These are phyloP conservation scores for Malthinus seriepunctatus DNA, from an alignment of 2,888 invertebrate species.

Conservation along the genomic window DNA sequence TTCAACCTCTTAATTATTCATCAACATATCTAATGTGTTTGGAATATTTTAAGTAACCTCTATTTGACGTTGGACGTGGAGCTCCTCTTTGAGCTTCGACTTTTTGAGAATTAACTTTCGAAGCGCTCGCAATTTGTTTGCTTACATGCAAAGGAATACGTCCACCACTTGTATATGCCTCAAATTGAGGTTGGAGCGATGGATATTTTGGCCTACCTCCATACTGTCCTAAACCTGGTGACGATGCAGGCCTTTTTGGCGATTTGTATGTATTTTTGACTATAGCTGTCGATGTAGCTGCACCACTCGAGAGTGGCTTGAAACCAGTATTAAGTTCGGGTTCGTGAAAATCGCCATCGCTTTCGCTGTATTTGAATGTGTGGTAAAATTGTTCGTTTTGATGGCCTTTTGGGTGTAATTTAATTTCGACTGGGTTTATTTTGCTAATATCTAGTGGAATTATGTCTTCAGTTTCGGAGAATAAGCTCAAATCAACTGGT, in stretches of 20 bases:
- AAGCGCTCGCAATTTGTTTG: conserved; percentile 7
- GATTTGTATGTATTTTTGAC: conserved; percentile 40
- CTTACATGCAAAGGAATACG: conserved; percentile 1
- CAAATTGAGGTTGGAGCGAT: conserved; percentile 9
- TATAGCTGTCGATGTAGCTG: neutral
- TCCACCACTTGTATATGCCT: neutral
- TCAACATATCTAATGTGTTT: conserved; percentile 30
- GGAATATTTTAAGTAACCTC: conserved; percentile 39
- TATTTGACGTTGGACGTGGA: conserved; percentile 33
- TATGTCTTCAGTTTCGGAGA: conserved; percentile 37
- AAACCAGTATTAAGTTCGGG: conserved; percentile 39
- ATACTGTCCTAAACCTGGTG: conserved; percentile 58
- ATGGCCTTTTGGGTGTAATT: conserved; percentile 17
- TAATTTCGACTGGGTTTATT: conserved; percentile 44
- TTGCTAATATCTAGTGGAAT: conserved; percentile 42
- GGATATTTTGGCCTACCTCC: conserved; percentile 37
- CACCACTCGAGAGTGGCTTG: conserved; percentile 38
- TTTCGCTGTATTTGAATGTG: neutral
- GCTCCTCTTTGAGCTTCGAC: conserved; percentile 33
- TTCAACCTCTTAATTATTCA: neutral
- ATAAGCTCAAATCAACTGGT: conserved; percentile 41
- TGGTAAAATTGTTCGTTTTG: neutral
- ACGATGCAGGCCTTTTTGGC: conserved; percentile 52
- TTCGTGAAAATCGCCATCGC: conserved; percentile 1
- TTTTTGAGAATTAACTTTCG: conserved; percentile 19